Evolutionary conservation across 2,888 invertebrate genomes (phyloP), one percentile per base, ranked within the genome.

Genomic region (Chrysina gloriosa): DNA sequence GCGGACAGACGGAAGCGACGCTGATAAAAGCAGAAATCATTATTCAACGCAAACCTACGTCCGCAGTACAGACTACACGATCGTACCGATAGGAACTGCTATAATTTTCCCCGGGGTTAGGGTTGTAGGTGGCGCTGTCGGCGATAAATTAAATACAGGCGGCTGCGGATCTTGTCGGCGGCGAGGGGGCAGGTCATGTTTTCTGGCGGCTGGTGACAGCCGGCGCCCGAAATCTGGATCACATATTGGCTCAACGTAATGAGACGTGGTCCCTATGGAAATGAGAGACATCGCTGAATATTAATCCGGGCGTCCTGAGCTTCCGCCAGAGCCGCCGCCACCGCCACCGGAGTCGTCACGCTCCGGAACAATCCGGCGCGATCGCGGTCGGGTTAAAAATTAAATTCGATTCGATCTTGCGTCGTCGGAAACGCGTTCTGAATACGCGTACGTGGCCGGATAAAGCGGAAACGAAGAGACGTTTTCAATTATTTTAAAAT

Each of bases 91-190:
- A 76, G 75, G 72, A 75, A 72, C 72, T 69, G 76, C 77, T 74
- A 77, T 78, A 78, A 78, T 76, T 77, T 75, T 76, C 68, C 63
- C 70, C n/a, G n/a, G n/a, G n/a, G 71, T n/a, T 74, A 75, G 75
- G 76, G 76, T 74, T 58, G 63, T 64, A 70, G 70, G 72, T 70
- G 70, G 69, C 65, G 66, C 23, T 47, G 19, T 19, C 21, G 21
- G 73, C 72, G 48, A 77, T 79, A 78, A 79, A 79, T 78, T 79
- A 79, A 77, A 75, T 71, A 77, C 77, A 75, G 77, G 74, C 77
- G 47, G 47, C 77, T 21, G 47, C 70, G 76, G 76, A 74, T 73
- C 74, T 74, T 76, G 75, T 72, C 70, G 73, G 64, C 70, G 72
- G 75, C 73, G 72, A 73, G 72, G n/a, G 73, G 71, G 71, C 73